A percentile compares a stretch with the other conserved stretches of the same genome.
These are phyloP conservation scores for Brachionus manjavacas DNA, from an alignment of 1,140 invertebrate genomes.

Conservation along the genomic window DNA sequence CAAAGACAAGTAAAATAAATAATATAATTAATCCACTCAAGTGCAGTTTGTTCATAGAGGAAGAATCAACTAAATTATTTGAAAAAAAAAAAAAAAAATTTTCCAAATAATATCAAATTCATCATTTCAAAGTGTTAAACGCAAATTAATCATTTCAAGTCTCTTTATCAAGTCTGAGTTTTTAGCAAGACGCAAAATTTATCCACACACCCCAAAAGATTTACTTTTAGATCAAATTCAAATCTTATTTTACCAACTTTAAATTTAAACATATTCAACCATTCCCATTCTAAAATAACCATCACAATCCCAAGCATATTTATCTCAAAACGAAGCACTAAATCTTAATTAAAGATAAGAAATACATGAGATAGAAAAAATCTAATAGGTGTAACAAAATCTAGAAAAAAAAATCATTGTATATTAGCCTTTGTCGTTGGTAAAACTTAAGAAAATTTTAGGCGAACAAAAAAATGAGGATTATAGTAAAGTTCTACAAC, in stretches of 20 bases:
- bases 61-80: too few species aligned
- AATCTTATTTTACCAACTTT: neutral
- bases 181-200: neutral
- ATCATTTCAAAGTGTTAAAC: neutral
- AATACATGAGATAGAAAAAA: neutral
- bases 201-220: neutral
- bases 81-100: neutral
- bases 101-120: neutral
- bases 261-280: neutral
- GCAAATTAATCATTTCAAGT: neutral
- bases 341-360: neutral
- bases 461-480: slow-evolving; percentile 17
- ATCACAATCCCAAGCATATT: neutral
- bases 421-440: neutral
- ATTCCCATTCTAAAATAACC: neutral
- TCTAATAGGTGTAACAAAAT: slow-evolving; percentile 12
- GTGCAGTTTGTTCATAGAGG: too few species aligned
- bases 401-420: neutral
- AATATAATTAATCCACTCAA: too few species aligned
- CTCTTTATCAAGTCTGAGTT: neutral
- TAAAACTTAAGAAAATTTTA: neutral
- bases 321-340: neutral
- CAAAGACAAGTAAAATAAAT: too few species aligned
- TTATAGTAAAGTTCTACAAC: slow-evolving; percentile 31
- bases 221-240: neutral